These are phyloP conservation scores for Pelodiscus sinensis DNA, from an alignment of 2,113 vertebrate genomes.

Conservation along the genomic window DNA sequence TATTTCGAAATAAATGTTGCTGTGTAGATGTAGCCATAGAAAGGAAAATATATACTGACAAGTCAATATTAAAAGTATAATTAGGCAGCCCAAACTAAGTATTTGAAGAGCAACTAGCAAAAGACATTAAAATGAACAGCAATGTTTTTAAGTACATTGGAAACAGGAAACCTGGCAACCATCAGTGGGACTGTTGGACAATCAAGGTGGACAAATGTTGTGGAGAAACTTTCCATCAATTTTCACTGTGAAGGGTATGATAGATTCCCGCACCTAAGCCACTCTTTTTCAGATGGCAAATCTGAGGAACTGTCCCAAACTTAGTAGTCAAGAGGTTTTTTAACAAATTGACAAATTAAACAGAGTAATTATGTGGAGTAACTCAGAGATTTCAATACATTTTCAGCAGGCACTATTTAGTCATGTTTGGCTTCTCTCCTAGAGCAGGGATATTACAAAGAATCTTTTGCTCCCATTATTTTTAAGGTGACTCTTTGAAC, in stretches of 20 bases:
- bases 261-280: background rate
- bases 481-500: background rate
- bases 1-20: too few species aligned
- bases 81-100: background rate
- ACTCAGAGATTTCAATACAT: too few species aligned
- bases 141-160: background rate
- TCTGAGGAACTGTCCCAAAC: background rate
- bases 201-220: background rate
- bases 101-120: background rate
- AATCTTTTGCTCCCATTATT: background rate
- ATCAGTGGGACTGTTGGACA: background rate
- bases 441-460: background rate
- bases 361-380: background rate
- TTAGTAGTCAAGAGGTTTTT: background rate
- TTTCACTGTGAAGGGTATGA: background rate
- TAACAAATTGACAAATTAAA: background rate
- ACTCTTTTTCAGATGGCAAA: background rate
- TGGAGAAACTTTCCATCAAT: background rate
- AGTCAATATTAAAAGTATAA: background rate
- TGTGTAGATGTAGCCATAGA: background rate
- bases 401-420: background rate
- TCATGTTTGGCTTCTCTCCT: background rate
- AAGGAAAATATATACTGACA: background rate
- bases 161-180: background rate
- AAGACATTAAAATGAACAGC: background rate